Evolutionary conservation across 1,140 invertebrate genomes (phyloP), one percentile per base, ranked within the genome.

Genomic region (Drosophila nigromelanica): DNA sequence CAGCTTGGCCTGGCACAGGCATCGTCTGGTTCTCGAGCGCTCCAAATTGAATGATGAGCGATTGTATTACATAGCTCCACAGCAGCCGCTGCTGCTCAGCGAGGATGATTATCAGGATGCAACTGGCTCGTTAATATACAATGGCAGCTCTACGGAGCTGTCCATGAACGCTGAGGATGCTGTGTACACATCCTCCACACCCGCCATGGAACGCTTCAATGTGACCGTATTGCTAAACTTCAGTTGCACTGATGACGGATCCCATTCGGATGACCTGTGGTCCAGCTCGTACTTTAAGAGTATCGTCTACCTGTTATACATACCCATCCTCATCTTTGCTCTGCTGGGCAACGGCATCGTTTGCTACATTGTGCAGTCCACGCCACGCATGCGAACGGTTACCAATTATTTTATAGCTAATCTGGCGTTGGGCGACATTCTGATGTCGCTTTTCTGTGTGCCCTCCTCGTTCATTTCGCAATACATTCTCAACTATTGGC

Each of bases 331-430:
- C 62, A 87, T 97, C 2, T 92, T 96, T 1, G 96, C 96, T 0
- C 87, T 98, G 6, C 73, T 95, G 0, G 97, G 97, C 2, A 98
- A 98, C 87, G 94, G 95, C 11, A 93, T 97, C 3, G 96, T 98
- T 5, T 97, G 96, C 90, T 97, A 96, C 83, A 95, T 97, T 6
- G 96, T 98, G 1, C 93, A 95, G 56, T 94, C 94, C 7, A 95
- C 95, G 21, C 94, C 96, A 0, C 93, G 95, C 33, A 98, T 97
- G 96, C 94, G 95, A 69, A 97, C 96, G 0, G 96, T 97, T 1
- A 97, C 97, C 2, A 98, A 98, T 82, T 96, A 96, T 83, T 97
- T 97, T 87, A 97, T 98, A 70, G 95, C 95, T 71, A 98, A 98
- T 91, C 92, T 98, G 58, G 96, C 97, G 0, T 92, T 97, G 7